phyloP scores from a whole-genome alignment of 1,140 invertebrate genomes.

The Bombus sylvicola region DNA sequence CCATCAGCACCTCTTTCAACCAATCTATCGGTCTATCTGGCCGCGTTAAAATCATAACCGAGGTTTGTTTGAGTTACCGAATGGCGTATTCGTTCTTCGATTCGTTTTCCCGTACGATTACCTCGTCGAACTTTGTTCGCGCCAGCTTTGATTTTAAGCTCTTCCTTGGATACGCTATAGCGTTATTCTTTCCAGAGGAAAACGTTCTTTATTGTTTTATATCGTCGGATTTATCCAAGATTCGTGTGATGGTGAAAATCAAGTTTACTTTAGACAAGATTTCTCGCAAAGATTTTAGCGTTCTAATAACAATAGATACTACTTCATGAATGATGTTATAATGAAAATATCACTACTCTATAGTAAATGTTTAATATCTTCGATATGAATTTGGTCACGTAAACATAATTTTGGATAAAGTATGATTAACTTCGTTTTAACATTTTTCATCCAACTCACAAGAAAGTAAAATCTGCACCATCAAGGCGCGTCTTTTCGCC shows the following conservation, averaged over 20 bases:
- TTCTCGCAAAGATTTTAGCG: too few species aligned
- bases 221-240: neutral
- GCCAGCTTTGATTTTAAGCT: slow-evolving; percentile 24
- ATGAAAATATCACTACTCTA: too few species aligned
- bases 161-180: too few species aligned
- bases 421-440: too few species aligned
- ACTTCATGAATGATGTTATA: too few species aligned
- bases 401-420: too few species aligned
- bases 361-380: too few species aligned
- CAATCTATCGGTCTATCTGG: slow-evolving; percentile 43
- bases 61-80: slow-evolving; percentile 28
- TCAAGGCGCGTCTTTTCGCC: neutral
- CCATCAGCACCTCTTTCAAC: slow-evolving; percentile 60
- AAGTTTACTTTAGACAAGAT: neutral
- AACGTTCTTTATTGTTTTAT: neutral
- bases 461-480: neutral
- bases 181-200: neutral
- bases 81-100: neutral
- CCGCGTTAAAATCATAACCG: slow-evolving; percentile 57
- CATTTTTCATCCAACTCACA: too few species aligned
- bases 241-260: neutral
- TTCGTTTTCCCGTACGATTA: neutral
- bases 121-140: neutral
- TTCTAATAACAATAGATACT: too few species aligned
- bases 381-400: too few species aligned